A percentile compares a stretch with the other conserved stretches of the same genome.
Evolutionary conservation across 2,797 vertebrate genomes (phyloP).

Genomic region (Masticophis lateralis): DNA sequence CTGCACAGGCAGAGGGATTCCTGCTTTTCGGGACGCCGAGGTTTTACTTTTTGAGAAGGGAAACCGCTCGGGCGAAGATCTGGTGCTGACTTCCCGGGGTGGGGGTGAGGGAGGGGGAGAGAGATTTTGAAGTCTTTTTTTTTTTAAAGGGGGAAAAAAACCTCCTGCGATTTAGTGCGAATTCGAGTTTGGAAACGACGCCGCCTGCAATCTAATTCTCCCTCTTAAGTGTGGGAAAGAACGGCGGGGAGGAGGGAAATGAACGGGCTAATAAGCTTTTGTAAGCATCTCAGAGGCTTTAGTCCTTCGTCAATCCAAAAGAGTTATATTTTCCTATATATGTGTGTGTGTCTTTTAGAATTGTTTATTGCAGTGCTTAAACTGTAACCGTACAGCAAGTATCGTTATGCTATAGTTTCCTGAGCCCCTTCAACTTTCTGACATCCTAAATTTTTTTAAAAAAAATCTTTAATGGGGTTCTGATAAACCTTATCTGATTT

Average conservation of each 20-base stretch:
- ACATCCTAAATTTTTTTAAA: background rate
- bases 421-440: background rate
- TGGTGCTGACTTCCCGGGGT: background rate
- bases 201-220: background rate
- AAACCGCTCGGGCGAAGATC: background rate
- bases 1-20: conserved; percentile 16
- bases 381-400: background rate
- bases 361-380: background rate
- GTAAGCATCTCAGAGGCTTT: background rate
- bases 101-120: background rate
- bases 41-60: background rate
- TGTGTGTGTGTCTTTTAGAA: background rate
- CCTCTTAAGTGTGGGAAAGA: background rate
- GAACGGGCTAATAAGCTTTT: background rate
- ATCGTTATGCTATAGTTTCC: background rate
- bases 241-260: background rate
- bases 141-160: background rate
- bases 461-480: background rate
- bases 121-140: background rate
- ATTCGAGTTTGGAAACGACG: background rate
- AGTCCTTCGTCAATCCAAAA: background rate
- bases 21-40: conserved; percentile 18
- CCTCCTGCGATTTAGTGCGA: background rate
- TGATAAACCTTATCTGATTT: background rate
- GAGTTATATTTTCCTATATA: background rate